These are phyloP conservation scores for Xanthostigma xanthostigma DNA, from an alignment of 2,888 invertebrate species.

Conservation along the genomic window DNA sequence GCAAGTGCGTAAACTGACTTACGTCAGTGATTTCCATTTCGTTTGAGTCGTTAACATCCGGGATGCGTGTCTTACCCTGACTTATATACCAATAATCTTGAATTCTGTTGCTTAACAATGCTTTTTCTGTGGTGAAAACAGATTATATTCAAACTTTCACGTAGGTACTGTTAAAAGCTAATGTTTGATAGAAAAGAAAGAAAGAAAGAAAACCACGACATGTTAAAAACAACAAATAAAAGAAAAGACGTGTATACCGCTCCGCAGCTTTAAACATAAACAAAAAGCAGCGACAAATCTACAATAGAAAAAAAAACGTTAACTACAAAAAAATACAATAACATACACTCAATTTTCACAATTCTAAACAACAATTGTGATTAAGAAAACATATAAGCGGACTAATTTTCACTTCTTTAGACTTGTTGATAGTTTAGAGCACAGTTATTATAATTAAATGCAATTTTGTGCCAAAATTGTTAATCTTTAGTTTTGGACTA, in stretches of 20 bases:
- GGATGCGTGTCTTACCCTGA: constrained; percentile 90
- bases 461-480: no score
- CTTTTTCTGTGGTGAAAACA: constrained; percentile 49
- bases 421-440: no score
- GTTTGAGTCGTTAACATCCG: constrained; percentile 85
- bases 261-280: neutral
- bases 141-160: neutral
- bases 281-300: neutral
- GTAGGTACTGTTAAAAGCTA: no score
- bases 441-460: no score
- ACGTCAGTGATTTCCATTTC: constrained; percentile 79
- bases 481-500: no score
- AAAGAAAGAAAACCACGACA: neutral
- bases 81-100: constrained; percentile 81
- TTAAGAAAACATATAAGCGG: no score
- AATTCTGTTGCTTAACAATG: constrained; percentile 71
- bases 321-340: neutral
- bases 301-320: neutral
- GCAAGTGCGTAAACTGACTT: constrained; percentile 35
- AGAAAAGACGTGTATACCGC: neutral
- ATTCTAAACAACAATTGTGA: neutral
- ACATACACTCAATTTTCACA: neutral
- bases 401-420: no score
- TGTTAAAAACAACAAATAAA: neutral
- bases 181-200: no score